Evolutionary conservation across 1,140 invertebrate species (phyloP).

Genomic region (Drosophila leontia): DNA sequence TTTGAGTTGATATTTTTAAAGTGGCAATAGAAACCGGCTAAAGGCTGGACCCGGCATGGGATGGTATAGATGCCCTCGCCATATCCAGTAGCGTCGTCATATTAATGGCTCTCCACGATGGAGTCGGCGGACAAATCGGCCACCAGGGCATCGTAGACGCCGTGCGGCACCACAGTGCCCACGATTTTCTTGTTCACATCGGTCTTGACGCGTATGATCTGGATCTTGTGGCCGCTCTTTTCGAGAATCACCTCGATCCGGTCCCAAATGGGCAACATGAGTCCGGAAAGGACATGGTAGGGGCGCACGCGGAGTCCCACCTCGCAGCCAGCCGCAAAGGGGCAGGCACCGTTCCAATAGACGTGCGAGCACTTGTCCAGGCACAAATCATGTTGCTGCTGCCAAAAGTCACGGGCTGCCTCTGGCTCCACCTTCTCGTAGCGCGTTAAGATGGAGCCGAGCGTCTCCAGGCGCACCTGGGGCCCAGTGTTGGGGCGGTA

Average conservation of each 20-base stretch:
- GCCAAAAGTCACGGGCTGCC: conserved; percentile 40
- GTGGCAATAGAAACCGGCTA: conserved; percentile 34
- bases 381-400: conserved; percentile 50
- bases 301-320: conserved; percentile 58
- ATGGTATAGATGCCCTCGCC: neutral
- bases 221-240: conserved; percentile 53
- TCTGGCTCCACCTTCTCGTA: conserved; percentile 48
- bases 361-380: conserved; percentile 54
- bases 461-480: conserved; percentile 58
- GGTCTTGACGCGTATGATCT: conserved; percentile 69
- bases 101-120: conserved; percentile 32
- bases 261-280: conserved; percentile 71
- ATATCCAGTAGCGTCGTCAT: neutral
- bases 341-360: conserved; percentile 56
- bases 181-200: conserved; percentile 61
- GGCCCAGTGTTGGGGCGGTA: conserved; percentile 65
- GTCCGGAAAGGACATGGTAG: conserved; percentile 67
- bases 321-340: conserved; percentile 37
- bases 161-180: conserved; percentile 64
- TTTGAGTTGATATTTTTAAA: conserved; percentile 81
- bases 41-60: conserved; percentile 1
- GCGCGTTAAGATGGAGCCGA: conserved; percentile 46
- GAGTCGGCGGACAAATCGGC: conserved; percentile 53
- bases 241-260: conserved; percentile 60
- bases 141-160: conserved; percentile 56